phyloP scores from a whole-genome alignment of 2,888 invertebrate genomes.

The Rhamphomyia laevipes region DNA sequence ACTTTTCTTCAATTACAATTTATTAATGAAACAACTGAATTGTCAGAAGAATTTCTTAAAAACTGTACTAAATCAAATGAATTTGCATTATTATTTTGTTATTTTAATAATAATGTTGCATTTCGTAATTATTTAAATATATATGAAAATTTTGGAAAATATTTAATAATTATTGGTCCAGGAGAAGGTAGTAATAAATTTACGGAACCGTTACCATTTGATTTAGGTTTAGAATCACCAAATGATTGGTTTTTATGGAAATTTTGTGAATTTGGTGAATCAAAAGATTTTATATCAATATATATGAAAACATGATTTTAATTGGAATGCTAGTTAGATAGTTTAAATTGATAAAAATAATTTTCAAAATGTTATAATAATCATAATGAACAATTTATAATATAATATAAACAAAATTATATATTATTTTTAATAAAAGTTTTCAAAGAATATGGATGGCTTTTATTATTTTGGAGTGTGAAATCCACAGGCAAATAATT shows the following conservation, averaged over 20 bases:
- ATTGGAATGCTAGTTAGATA: background rate
- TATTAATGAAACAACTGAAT: conserved; percentile 30
- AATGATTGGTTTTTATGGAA: background rate
- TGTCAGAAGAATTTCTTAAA: conserved; percentile 34
- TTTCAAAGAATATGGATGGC: no score
- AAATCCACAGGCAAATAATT: no score
- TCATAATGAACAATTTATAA: no score
- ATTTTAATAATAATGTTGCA: conserved; percentile 61
- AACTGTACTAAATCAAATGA: conserved; percentile 26
- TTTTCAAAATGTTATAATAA: no score
- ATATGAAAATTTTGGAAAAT: conserved; percentile 43
- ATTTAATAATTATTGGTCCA: conserved; percentile 66
- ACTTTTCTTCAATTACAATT: conserved; percentile 55
- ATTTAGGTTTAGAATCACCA: background rate
- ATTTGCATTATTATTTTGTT: conserved; percentile 61
- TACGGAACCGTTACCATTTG: background rate
- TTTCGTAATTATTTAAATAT: conserved; percentile 54
- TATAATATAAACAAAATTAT: no score
- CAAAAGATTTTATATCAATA: background rate
- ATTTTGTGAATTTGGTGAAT: background rate
- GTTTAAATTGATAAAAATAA: no score
- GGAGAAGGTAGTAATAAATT: background rate
- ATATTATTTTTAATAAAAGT: no score
- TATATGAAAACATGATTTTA: background rate
- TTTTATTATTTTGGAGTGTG: no score